Conservation (phyloP, 1,140 invertebrate genomes). For the Drosophila sulfurigaster region DNA sequence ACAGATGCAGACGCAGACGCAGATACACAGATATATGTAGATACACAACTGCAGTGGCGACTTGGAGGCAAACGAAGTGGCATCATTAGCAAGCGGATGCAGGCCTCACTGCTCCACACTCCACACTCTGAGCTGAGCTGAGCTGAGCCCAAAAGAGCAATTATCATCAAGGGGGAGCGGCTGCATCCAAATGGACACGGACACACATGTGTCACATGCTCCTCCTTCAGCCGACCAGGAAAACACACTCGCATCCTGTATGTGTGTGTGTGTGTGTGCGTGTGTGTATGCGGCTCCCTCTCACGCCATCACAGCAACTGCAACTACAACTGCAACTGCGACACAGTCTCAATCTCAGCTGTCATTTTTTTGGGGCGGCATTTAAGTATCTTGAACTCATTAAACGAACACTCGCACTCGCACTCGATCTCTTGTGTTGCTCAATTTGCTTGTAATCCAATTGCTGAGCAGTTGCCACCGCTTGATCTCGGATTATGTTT, state of each 20-base stretch:
- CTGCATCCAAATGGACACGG: conserved; percentile 65
- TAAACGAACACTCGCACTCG: not conserved
- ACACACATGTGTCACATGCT: conserved; percentile 64
- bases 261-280: not conserved
- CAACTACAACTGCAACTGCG: no score
- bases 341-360: not conserved
- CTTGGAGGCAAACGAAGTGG: conserved; percentile 44
- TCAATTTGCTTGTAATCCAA: not conserved
- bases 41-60: conserved; percentile 12
- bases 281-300: not conserved
- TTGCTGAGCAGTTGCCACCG: not conserved
- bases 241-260: conserved; percentile 23
- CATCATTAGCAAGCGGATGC: conserved; percentile 80
- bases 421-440: not conserved
- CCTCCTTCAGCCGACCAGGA: conserved; percentile 35
- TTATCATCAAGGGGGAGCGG: not conserved
- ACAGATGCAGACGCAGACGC: not conserved
- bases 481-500: not conserved
- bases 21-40: conserved; percentile 6
- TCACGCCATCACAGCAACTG: not conserved
- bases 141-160: conserved; percentile 25
- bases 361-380: not conserved
- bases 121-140: conserved; percentile 39
- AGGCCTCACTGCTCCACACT: conserved; percentile 59
- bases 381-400: conserved; percentile 10